phyloP scores from a whole-genome alignment of 2,797 vertebrate species.

The Eulemur albifrons region DNA sequence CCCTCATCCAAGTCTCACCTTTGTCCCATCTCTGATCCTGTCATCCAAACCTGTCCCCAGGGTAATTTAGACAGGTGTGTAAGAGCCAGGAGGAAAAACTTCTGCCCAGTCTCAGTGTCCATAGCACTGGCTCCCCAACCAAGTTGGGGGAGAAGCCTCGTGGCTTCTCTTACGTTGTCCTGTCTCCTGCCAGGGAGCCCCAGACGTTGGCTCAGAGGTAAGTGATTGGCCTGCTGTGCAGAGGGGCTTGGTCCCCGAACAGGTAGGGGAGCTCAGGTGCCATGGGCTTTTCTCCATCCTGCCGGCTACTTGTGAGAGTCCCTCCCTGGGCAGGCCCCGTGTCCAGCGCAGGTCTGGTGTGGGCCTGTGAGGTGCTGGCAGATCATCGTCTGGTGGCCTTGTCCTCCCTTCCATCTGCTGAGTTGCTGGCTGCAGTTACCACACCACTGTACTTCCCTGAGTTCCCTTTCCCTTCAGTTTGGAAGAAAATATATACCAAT shows the following conservation, averaged over 20 bases:
- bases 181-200: slow-evolving; percentile 20
- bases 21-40: background rate
- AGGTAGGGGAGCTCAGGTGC: background rate
- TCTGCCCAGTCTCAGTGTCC: background rate
- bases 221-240: slow-evolving; percentile 38
- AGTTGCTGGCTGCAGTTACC: background rate
- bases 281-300: background rate
- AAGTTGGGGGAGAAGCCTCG: background rate
- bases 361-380: background rate
- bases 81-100: background rate
- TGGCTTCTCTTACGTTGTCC: background rate
- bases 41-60: background rate
- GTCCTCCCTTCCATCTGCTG: background rate
- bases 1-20: background rate
- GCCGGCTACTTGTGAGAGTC: background rate
- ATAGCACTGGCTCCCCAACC: background rate
- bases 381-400: background rate
- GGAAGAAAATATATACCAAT: background rate
- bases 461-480: background rate
- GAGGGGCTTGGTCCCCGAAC: background rate
- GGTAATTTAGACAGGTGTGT: slow-evolving; percentile 21
- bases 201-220: slow-evolving; percentile 66
- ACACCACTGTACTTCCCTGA: background rate
- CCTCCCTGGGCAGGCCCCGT: background rate
- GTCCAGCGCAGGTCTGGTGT: background rate